phyloP scores from a whole-genome alignment of 2,113 vertebrate species.

The Neolamprologus hecqui region DNA sequence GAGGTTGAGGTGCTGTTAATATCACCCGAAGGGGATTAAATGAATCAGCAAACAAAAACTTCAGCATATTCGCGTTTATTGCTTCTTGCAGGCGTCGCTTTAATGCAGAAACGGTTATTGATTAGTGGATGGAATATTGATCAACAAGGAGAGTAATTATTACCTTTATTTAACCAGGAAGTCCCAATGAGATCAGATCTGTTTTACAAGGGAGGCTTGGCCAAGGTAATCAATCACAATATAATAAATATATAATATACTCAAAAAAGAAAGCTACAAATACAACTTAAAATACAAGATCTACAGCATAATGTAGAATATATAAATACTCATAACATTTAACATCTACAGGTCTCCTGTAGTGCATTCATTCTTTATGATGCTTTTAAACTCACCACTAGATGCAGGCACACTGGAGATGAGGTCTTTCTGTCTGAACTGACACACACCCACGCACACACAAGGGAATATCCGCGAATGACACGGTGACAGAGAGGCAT shows the following conservation, averaged over 20 bases:
- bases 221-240: background rate
- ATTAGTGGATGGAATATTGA: background rate
- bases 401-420: background rate
- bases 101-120: background rate
- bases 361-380: background rate
- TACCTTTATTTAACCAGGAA: background rate
- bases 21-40: background rate
- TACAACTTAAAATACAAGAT: background rate
- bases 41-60: background rate
- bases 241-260: background rate
- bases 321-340: background rate
- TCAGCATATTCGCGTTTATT: background rate
- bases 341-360: background rate
- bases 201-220: background rate
- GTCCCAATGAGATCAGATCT: background rate
- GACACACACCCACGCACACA: too few relatives aligned
- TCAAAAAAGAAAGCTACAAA: background rate
- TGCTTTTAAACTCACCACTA: background rate
- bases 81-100: background rate
- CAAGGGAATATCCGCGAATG: too few relatives aligned
- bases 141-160: background rate
- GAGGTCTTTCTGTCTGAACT: background rate
- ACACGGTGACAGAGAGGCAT: background rate
- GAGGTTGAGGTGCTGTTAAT: background rate
- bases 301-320: background rate